Base-by-base conservation (phyloP, 2,888 invertebrate genomes). In the Lasioglossum villosulum region DNA sequence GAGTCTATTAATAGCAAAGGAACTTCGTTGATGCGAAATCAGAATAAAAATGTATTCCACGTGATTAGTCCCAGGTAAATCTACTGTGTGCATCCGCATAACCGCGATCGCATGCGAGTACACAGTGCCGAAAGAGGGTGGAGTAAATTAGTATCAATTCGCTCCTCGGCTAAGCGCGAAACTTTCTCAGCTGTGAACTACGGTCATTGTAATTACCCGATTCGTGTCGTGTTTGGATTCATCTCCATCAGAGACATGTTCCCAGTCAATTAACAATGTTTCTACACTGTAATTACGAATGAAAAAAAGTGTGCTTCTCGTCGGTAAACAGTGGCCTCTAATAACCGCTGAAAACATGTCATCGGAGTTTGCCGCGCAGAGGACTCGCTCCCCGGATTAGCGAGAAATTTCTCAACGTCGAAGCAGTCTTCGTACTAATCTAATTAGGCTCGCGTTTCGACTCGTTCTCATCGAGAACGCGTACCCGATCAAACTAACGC, bases 181-280 rank as follows among this genome's bases (percentile, higher is more conserved):
- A 66, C 66, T 66, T 66, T 66, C 66, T 66, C 34, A 63, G 19
- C 34, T 30, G 19, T 66, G 66, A 66, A 34, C 66, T 34, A 66
- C 34, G 30, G 30, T 66, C 66, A 66, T 66, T 66, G 66, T 34
- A 34, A 66, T 63, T 63, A 63, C 59, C 59, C 59, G 59, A 63
- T 66, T 66, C 34, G 3, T 66, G 66, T 66, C 34, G 34, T 34
- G 66, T 66, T 66, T 66, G 34, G 30, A 66, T 66, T 66, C 30
- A 30, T 66, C 66, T 34, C 30, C 30, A 66, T 66, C 34, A 19
- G 66, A 27, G 59, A 66, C 30, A 30, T 66, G 34, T 66, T 66
- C 66, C 34, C 66, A 66, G 34, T 34, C 30, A 34, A 66, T 66
- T 34, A 66, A 34, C 30, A 19, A 66, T 66, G 34, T 66, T 66